Conservation (phyloP, 2,797 vertebrate genomes). For the Lycodopsis pacificus region DNA sequence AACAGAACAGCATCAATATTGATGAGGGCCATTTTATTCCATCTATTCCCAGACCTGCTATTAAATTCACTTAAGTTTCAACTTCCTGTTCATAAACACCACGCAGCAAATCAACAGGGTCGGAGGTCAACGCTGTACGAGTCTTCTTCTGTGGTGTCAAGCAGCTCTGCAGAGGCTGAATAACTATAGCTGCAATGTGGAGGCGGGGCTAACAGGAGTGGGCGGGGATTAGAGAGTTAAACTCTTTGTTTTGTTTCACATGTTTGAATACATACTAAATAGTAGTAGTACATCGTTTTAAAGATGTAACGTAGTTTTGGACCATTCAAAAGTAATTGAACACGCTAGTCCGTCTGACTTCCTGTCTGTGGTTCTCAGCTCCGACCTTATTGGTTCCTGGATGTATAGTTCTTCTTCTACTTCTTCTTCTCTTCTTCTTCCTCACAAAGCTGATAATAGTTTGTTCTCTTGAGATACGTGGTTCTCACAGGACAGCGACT, state of each 20-base stretch:
- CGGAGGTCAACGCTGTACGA: constrained; percentile 36
- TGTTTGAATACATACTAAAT: too few species aligned
- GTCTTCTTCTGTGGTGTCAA: constrained; percentile 34
- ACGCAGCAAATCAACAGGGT: constrained; percentile 50
- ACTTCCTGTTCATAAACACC: constrained; percentile 61
- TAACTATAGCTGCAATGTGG: neutral
- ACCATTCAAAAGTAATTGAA: neutral
- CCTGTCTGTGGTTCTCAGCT: neutral
- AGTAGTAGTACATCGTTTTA: too few species aligned
- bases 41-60: constrained; percentile 71
- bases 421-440: too few species aligned
- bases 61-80: constrained; percentile 75
- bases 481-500: too few species aligned
- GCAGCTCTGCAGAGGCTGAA: neutral
- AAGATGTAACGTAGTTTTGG: too few species aligned
- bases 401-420: too few species aligned
- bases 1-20: constrained; percentile 82
- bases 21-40: constrained; percentile 80
- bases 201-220: neutral
- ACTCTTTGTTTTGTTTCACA: too few species aligned
- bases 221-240: neutral
- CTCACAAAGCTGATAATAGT: too few species aligned
- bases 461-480: too few species aligned
- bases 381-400: too few species aligned
- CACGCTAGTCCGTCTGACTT: neutral